Percentiles rank a stretch among this genome's conserved stretches.
Evolutionary conservation across 1,140 invertebrate species (phyloP).

Genomic region (Brachionus paranguensis): DNA sequence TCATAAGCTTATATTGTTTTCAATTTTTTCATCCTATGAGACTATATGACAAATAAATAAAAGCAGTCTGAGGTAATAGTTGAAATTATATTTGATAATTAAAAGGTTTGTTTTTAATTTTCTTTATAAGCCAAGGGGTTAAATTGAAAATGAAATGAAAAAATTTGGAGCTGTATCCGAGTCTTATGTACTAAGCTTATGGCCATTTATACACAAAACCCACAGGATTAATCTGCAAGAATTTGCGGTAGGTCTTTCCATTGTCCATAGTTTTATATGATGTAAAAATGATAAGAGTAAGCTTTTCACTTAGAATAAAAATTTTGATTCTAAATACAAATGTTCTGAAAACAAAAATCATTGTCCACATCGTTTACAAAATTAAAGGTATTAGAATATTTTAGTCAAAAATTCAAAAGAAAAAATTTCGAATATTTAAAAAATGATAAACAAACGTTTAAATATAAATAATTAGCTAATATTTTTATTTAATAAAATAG

Average conservation of each 20-base stretch:
- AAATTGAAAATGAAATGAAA: neutral
- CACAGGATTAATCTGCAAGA: neutral
- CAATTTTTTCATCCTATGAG: no score
- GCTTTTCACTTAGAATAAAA: neutral
- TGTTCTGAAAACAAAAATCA: neutral
- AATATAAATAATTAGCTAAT: no score
- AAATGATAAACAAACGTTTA: no score
- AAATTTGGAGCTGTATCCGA: neutral
- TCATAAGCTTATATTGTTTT: no score
- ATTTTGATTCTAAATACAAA: neutral
- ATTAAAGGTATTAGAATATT: no score
- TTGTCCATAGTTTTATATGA: neutral
- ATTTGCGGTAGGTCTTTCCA: neutral
- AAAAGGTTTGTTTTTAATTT: no score
- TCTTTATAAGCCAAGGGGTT: neutral
- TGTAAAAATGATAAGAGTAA: neutral
- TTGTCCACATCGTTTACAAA: neutral
- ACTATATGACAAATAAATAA: no score
- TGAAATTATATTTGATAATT: no score
- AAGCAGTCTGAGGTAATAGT: no score
- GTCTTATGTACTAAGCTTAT: neutral
- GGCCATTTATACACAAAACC: neutral
- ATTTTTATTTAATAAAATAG: no score
- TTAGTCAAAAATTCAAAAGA: neutral
- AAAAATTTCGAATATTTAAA: no score